A percentile compares a stretch with the other conserved stretches of the same genome.
Evolutionary conservation across 1,140 invertebrate genomes (phyloP).

Genomic region (Cyrtorhinus lividipennis): DNA sequence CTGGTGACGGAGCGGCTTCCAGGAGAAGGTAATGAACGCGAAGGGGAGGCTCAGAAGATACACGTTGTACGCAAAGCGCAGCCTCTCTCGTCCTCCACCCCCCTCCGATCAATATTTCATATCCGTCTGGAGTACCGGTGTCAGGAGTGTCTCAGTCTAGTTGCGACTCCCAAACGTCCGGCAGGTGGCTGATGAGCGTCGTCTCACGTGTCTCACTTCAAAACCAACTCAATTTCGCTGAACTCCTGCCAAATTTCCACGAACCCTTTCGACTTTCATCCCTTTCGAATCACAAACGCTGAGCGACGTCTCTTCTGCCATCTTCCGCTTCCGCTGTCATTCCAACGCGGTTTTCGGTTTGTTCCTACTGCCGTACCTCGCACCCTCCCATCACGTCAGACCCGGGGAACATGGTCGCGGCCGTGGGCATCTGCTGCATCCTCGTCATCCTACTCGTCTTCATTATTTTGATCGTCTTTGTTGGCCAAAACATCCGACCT

Average conservation of each 20-base stretch:
- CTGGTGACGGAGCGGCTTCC: no score
- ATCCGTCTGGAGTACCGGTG: neutral
- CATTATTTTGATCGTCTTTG: slow-evolving; percentile 60
- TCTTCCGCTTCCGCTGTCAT: neutral
- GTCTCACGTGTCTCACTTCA: no score
- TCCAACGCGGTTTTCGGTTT: no score
- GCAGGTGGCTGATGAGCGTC: no score
- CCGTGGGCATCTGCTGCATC: slow-evolving; percentile 62
- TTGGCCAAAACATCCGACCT: slow-evolving; percentile 38
- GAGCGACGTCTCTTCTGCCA: neutral
- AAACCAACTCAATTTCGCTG: no score
- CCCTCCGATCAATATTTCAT: slow-evolving; percentile 7
- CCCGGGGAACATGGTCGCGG: slow-evolving; percentile 46
- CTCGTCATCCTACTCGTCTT: slow-evolving; percentile 57
- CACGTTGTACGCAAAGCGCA: neutral
- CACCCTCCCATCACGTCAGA: slow-evolving; percentile 7
- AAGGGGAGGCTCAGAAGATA: neutral
- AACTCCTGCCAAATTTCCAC: no score
- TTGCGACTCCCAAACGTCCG: slow-evolving; percentile 1
- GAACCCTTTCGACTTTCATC: neutral
- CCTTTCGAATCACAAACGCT: neutral
- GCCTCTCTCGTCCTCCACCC: neutral
- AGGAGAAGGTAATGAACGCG: no score
- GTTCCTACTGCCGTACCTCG: slow-evolving; percentile 3
- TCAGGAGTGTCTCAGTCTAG: neutral